Conservation (phyloP, 2,888 invertebrate species). For the Sarcophaga carnaria region DNA sequence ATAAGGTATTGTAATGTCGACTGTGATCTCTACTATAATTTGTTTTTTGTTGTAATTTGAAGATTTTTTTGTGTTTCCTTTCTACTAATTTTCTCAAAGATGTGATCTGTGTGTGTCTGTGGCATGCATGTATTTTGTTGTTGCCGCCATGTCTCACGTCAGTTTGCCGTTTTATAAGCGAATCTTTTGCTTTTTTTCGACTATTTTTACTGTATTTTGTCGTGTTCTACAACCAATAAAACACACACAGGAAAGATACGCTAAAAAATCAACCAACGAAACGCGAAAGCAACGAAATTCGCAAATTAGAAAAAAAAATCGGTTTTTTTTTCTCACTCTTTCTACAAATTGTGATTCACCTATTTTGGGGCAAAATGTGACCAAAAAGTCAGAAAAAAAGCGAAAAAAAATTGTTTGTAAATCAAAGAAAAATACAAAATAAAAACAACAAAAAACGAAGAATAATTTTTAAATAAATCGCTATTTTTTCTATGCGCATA, state of each 20-base stretch:
- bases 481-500: conserved; percentile 29
- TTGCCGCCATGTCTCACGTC: conserved; percentile 62
- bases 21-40: neutral
- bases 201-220: conserved; percentile 24
- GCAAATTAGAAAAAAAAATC: conserved; percentile 7
- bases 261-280: neutral
- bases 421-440: conserved; percentile 19
- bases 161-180: conserved; percentile 18
- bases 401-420: conserved; percentile 16
- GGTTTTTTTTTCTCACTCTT: neutral
- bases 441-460: neutral
- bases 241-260: conserved; percentile 34
- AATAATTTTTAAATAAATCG: neutral
- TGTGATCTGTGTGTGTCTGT: conserved; percentile 52
- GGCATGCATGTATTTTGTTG: conserved; percentile 61
- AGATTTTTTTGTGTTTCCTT: neutral
- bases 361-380: conserved; percentile 51
- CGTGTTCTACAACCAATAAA: conserved; percentile 25
- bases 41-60: neutral
- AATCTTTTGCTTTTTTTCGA: conserved; percentile 25
- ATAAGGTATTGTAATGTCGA: too few species aligned
- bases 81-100: conserved; percentile 15
- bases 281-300: neutral
- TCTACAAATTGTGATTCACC: conserved; percentile 61
- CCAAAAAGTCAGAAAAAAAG: neutral